Base-by-base conservation (phyloP, 2,797 vertebrate species). In the Liasis olivaceus region DNA sequence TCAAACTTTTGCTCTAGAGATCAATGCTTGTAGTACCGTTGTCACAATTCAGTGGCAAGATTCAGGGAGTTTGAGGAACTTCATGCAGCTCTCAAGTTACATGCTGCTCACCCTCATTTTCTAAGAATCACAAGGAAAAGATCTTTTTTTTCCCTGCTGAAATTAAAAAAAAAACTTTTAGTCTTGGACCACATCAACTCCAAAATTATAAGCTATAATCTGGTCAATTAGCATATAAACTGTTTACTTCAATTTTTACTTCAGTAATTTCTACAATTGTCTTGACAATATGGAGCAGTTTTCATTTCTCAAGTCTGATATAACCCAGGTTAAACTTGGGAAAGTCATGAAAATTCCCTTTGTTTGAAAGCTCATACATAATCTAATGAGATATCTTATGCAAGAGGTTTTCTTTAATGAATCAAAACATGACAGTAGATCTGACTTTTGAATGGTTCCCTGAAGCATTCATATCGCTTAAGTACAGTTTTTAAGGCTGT, bases 391-490 rank as follows among this genome's bases (percentile, higher is more conserved):
- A 77, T 54, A 87, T 56, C 22, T 63, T 87, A 69, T 28, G 26
- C 4, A 72, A 31, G 14, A 59, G 0, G 13, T 59, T 87, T 69
- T 84, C 36, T 88, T 88, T 81, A 47, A 81, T 66, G 31, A 84
- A 84, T 28, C 58, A 77, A 42, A 91, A 7, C 20, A 62, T 36
- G 17, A 54, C 51, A 92, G n/a, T 92, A 89, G 60, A 92, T 92
- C 9, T 42, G 20, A 92, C 60, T 64, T 42, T 28, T 72, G 51
- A 84, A 81, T 85, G n/a, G 15, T 54, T 64, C 66, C 72, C 42
- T 64, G 9, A 42, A 62, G 51, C 54, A 64, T 56, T 36, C 26
- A 89, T 66, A 24, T 26, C 4, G 42, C 36, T 92, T 88, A 36
- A 87, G 36, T 87, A 42, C 85, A 15, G n/a, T 89, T 89, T 62